Conservation (phyloP, 2,797 vertebrate species). For the Acanthopagrus latus region DNA sequence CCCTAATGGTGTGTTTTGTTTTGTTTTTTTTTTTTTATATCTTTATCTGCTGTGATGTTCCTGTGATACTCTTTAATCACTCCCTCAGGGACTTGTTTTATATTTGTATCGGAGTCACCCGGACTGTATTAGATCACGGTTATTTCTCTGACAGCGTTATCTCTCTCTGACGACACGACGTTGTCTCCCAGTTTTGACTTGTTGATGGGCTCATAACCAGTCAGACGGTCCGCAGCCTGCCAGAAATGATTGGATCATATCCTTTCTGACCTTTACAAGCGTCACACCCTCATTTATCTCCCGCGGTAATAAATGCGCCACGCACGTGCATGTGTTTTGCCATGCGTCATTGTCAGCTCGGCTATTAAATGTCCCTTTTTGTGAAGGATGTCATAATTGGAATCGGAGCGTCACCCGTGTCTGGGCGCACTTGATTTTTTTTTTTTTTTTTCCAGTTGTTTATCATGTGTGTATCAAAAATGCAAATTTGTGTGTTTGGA, state of each 20-base stretch:
- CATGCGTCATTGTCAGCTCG: conserved; percentile 55
- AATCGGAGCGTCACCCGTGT: conserved; percentile 38
- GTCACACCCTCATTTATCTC: conserved; percentile 64
- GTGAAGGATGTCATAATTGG: conserved; percentile 52
- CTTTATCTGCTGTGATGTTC: conserved; percentile 27
- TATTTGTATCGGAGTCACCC: conserved; percentile 1
- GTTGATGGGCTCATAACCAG: conserved; percentile 66
- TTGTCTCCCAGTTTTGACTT: conserved; percentile 54
- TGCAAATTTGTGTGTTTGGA: conserved; percentile 41
- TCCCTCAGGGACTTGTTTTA: conserved; percentile 23
- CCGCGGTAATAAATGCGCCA: conserved; percentile 53
- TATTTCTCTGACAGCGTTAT: conserved; percentile 9
- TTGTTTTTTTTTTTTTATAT: neutral
- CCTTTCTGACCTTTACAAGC: conserved; percentile 70
- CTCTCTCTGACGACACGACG: conserved; percentile 16
- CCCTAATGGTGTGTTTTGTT: conserved; percentile 22
- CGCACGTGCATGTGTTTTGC: conserved; percentile 51
- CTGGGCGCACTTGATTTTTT: conserved; percentile 15
- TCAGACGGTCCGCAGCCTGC: conserved; percentile 44
- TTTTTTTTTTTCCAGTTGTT: conserved; percentile 46
- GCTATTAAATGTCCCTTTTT: conserved; percentile 51
- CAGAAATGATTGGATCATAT: conserved; percentile 71
- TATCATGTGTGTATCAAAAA: conserved; percentile 44
- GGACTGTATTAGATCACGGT: neutral
- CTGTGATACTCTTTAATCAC: conserved; percentile 42